These are phyloP conservation scores for Malaclemys terrapin DNA, from an alignment of 2,113 vertebrate genomes.

Conservation along the genomic window DNA sequence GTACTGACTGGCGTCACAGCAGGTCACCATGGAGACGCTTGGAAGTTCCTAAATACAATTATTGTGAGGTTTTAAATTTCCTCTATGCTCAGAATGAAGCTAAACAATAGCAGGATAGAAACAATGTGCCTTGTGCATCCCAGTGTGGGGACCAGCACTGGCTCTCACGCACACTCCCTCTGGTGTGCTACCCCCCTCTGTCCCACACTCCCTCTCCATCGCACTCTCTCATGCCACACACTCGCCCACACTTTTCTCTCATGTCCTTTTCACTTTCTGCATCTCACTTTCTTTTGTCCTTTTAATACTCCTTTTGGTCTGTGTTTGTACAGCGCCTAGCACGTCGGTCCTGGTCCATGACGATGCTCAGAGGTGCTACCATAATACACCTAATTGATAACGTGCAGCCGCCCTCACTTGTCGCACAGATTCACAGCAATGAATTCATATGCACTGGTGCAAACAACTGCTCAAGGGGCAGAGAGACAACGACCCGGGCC, in stretches of 20 bases:
- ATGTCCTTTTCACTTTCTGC: background rate
- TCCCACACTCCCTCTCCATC: background rate
- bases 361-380: background rate
- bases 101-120: slow-evolving; percentile 63
- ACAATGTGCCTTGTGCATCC: background rate
- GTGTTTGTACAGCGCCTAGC: background rate
- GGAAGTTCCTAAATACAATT: slow-evolving; percentile 77
- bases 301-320: background rate
- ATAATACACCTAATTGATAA: background rate
- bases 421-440: background rate
- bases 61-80: slow-evolving; percentile 73
- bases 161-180: background rate
- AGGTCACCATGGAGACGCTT: slow-evolving; percentile 62
- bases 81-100: slow-evolving; percentile 52
- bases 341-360: no score
- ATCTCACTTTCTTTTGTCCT: background rate
- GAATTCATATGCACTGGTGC: background rate
- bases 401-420: background rate
- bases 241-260: background rate
- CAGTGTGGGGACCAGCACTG: background rate
- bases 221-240: background rate
- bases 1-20: slow-evolving; percentile 61
- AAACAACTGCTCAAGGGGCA: background rate
- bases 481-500: background rate
- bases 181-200: no score